Conservation (phyloP, 2,113 vertebrate genomes). For the Ptilonorhynchus violaceus region DNA sequence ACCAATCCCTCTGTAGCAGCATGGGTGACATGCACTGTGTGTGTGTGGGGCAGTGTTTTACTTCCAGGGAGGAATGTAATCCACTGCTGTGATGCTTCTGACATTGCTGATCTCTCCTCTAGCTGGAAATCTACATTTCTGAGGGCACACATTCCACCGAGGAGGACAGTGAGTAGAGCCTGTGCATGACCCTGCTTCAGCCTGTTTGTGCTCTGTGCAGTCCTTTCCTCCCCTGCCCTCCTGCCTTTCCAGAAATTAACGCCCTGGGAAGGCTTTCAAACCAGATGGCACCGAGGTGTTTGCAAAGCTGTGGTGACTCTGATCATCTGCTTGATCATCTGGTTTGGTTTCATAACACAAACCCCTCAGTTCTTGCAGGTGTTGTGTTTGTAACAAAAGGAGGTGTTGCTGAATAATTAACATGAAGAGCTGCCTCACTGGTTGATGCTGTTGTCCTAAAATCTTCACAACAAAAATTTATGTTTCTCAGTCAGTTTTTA, state of each 20-base stretch:
- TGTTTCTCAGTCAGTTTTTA: background rate
- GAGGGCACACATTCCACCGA: conserved; percentile 96
- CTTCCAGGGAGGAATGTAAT: background rate
- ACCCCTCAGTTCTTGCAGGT: background rate
- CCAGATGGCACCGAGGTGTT: fast-evolving
- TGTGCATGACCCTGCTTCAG: background rate
- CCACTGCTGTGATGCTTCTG: background rate
- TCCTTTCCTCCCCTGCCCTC: background rate
- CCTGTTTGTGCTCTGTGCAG: background rate
- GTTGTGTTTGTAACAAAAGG: background rate
- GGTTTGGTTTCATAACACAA: background rate
- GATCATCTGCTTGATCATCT: fast-evolving
- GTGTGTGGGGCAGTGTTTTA: background rate
- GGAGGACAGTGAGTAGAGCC: conserved; percentile 90
- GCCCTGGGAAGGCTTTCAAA: background rate
- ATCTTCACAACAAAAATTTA: fast-evolving
- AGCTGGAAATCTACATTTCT: conserved; percentile 98
- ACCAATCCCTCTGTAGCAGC: background rate
- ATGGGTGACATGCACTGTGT: too few species aligned
- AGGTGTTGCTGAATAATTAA: background rate
- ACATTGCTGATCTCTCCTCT: background rate
- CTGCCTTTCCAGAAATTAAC: background rate
- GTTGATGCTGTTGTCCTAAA: fast-evolving
- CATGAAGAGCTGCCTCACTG: background rate
- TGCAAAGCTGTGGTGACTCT: background rate